These are phyloP conservation scores for Plagodis pulveraria DNA, from an alignment of 2,888 invertebrate species.

Conservation along the genomic window DNA sequence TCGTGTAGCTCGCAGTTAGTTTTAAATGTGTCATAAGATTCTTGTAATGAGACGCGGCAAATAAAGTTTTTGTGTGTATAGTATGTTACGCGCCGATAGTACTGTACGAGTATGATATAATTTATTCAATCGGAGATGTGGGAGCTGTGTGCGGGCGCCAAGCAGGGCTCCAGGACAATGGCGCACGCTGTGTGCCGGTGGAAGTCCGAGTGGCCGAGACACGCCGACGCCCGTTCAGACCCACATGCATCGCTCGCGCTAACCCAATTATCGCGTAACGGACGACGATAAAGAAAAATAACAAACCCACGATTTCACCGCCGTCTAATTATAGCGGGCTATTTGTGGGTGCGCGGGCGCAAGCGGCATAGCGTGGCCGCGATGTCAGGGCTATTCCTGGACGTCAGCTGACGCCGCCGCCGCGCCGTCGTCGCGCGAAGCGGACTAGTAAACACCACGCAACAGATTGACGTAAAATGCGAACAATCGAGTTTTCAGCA, in stretches of 20 bases:
- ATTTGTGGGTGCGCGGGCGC: conserved; percentile 84
- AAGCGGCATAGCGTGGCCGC: conserved; percentile 82
- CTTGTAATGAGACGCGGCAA: not conserved
- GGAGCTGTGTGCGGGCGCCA: conserved; percentile 38
- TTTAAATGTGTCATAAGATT: conserved; percentile 2
- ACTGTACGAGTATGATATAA: conserved; percentile 27
- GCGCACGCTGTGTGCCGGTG: conserved; percentile 50
- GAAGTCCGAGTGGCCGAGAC: conserved; percentile 66
- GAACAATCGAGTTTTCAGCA: conserved; percentile 84
- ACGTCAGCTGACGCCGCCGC: conserved; percentile 82
- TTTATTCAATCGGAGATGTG: conserved; percentile 33
- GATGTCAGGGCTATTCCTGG: conserved; percentile 84
- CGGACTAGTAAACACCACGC: conserved; percentile 81
- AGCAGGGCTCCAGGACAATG: conserved; percentile 60
- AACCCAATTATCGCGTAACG: conserved; percentile 85
- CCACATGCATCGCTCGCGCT: conserved; percentile 79
- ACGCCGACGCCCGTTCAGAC: conserved; percentile 80
- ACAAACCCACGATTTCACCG: conserved; percentile 85
- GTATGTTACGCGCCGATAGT: conserved; percentile 13
- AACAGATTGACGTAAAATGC: conserved; percentile 82
- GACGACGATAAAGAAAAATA: conserved; percentile 84
- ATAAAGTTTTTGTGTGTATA: conserved; percentile 21
- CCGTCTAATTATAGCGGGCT: conserved; percentile 82
- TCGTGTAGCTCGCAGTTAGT: not conserved
- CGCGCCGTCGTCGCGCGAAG: conserved; percentile 49